Base-by-base conservation (phyloP, 2,113 vertebrate species). In the Takifugu bimaculatus region DNA sequence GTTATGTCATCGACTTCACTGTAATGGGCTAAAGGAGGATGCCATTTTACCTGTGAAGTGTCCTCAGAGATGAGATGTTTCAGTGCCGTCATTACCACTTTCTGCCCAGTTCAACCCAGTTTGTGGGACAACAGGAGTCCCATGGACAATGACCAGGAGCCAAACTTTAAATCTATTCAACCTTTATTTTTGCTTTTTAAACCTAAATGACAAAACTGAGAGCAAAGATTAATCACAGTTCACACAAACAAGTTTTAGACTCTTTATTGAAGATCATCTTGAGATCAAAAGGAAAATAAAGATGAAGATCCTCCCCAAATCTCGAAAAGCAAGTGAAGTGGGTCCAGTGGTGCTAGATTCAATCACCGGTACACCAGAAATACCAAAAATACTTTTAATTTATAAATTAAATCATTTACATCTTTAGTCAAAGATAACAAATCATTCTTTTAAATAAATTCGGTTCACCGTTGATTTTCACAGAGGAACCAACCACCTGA, bases 381-480 rank as follows among this genome's bases (percentile, higher is more conserved):
- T 96, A 94, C 93, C 91, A 96, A 98, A 98, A 98, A 98, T 96
- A 96, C 20, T 90, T 89, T 96, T 98, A 97, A 97, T 98, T 94
- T 94, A 96, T 96, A 97, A 97, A 97, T 97, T 97, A 91, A 90
- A 87, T 86, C 71, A 84, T 89, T 74, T 89, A 89, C 83, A 89
- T 70, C 91, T 93, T 89, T 85, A 86, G 53, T 77, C 76, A 68
- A 70, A 63, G 48, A 70, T 91, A 94, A 92, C 93, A 60, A 35
- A 74, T 61, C 57, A 59, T 26, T 35, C 83, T 80, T 57, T 74
- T 85, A 87, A 87, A 92, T 81, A 92, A 87, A 91, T 58, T 56
- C 11, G 42, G 6, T 50, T 54, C 60, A 55, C 43, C 89, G 47
- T 35, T 32, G 3, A n/a, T 35, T 42, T 5, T 44, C 29, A 94